Percentiles rank a stretch among this genome's conserved stretches.
These are phyloP conservation scores for Mactromeris polynyma DNA, from an alignment of 2,888 invertebrate species.

Conservation along the genomic window DNA sequence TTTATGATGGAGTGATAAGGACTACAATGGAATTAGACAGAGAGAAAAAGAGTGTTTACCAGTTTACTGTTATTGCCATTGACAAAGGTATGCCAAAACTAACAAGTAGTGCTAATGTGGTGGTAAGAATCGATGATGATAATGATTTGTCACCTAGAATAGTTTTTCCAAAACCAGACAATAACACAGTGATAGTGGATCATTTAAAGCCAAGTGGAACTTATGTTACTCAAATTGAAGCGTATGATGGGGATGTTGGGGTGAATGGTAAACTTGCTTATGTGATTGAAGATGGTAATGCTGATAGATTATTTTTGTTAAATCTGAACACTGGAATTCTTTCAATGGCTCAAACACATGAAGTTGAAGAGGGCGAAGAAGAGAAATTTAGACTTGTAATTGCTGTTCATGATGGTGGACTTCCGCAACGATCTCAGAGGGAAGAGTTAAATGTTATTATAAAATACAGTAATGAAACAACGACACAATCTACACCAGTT, in stretches of 20 bases:
- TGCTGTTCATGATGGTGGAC: conserved; percentile 71
- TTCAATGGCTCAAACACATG: conserved; percentile 63
- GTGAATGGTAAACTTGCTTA: conserved; percentile 79
- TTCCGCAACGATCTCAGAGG: conserved; percentile 59
- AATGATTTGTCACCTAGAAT: conserved; percentile 84
- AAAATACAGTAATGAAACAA: conserved; percentile 69
- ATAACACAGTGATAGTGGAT: conserved; percentile 77
- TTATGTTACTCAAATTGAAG: conserved; percentile 76
- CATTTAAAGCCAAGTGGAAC: conserved; percentile 74
- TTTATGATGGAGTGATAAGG: conserved; percentile 72
- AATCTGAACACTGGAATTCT: conserved; percentile 68
- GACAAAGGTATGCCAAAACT: conserved; percentile 71
- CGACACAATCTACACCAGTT: conserved; percentile 23
- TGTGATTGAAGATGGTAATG: conserved; percentile 83
- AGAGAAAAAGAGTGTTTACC: conserved; percentile 65
- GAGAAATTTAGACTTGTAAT: conserved; percentile 64
- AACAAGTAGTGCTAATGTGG: conserved; percentile 68
- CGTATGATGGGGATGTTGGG: conserved; percentile 79
- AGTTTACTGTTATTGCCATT: conserved; percentile 69
- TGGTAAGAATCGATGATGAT: conserved; percentile 77
- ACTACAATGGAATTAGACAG: conserved; percentile 69
- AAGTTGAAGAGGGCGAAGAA: conserved; percentile 61
- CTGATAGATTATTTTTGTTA: conserved; percentile 71
- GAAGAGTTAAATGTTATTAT: conserved; percentile 65
- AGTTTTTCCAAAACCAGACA: conserved; percentile 76